Evolutionary conservation across 2,113 vertebrate species (phyloP).

Genomic region (Seriola aureovittata): DNA sequence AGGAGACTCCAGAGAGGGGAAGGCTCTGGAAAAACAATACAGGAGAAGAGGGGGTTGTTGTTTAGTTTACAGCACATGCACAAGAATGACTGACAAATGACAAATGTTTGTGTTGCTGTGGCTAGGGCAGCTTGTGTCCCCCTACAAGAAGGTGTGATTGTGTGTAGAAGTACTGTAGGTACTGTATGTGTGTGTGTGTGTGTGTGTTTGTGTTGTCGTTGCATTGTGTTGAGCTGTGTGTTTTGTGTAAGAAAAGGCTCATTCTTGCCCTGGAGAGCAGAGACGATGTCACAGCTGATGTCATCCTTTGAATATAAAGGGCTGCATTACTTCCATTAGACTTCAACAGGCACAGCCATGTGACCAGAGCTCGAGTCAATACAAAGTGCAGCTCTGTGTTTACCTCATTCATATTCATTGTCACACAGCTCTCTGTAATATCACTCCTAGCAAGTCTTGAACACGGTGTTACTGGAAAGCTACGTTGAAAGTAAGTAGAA

Average conservation of each 20-base stretch:
- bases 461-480: conserved; percentile 27
- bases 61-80: conserved; percentile 64
- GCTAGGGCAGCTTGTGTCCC: not conserved
- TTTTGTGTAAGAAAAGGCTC: conserved; percentile 70
- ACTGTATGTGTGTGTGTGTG: conserved; percentile 32
- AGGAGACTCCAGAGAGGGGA: conserved; percentile 80
- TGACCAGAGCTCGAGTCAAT: conserved; percentile 51
- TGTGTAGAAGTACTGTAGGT: conserved; percentile 23
- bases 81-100: conserved; percentile 60
- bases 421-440: conserved; percentile 55
- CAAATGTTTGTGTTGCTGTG: conserved; percentile 50
- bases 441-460: conserved; percentile 26
- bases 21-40: conserved; percentile 73
- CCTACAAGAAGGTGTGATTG: conserved; percentile 2
- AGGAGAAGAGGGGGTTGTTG: conserved; percentile 52
- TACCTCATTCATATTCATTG: conserved; percentile 79
- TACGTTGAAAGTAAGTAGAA: not conserved
- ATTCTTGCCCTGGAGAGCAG: conserved; percentile 81
- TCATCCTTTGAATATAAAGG: conserved; percentile 83
- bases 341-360: conserved; percentile 62
- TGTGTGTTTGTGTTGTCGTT: conserved; percentile 21
- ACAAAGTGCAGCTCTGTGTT: conserved; percentile 78
- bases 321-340: conserved; percentile 71
- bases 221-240: conserved; percentile 46
- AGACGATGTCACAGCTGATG: conserved; percentile 85